Conservation (phyloP, 2,113 vertebrate genomes). For the Tenrec ecaudatus region DNA sequence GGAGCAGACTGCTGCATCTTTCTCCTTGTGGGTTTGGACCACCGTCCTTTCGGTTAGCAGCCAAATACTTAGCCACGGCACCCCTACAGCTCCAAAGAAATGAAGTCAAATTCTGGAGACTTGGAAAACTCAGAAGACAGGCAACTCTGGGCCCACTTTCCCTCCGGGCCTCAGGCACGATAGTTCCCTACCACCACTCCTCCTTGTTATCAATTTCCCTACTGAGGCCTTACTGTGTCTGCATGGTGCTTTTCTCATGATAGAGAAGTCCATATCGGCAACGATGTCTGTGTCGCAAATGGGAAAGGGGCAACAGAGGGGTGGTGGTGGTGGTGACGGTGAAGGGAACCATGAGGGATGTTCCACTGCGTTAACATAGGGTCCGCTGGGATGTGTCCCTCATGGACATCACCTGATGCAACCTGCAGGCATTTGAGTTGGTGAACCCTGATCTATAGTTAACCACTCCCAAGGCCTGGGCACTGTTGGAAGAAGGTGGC, state of each 20-base stretch:
- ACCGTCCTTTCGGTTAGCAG: not conserved
- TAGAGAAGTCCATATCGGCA: not conserved
- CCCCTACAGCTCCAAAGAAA: not conserved
- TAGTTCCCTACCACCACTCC: not conserved
- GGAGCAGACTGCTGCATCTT: not conserved
- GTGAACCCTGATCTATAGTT: slow-evolving; percentile 48
- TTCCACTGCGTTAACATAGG: not conserved
- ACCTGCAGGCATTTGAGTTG: not conserved
- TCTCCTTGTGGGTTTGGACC: not conserved
- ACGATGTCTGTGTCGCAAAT: slow-evolving; percentile 13
- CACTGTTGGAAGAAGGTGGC: not conserved
- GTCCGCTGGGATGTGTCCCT: not conserved
- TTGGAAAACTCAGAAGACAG: slow-evolving; percentile 11
- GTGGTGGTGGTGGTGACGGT: no score
- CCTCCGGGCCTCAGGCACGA: not conserved
- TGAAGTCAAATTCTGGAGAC: slow-evolving; percentile 21
- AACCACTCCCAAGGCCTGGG: slow-evolving; percentile 1
- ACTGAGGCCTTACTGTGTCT: not conserved
- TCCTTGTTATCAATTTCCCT: not conserved
- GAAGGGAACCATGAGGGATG: not conserved
- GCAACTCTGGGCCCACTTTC: not conserved
- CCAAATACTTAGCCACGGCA: not conserved
- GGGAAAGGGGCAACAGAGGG: not conserved
- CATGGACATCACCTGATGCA: not conserved
- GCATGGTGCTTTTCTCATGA: not conserved